Evolutionary conservation across 1,140 invertebrate species (phyloP), one percentile per base, ranked within the genome.

Genomic region (Drosophila albomicans): DNA sequence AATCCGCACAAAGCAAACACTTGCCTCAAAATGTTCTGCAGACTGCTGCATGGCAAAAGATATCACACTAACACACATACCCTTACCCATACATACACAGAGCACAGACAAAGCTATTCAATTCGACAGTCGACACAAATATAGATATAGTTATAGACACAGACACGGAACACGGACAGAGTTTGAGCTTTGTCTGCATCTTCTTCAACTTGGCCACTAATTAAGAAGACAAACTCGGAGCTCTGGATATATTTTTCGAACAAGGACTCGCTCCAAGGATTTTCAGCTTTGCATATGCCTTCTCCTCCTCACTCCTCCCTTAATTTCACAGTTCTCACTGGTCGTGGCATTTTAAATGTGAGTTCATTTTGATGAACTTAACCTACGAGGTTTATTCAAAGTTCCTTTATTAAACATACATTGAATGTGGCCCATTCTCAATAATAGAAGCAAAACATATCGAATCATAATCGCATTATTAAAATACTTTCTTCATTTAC

Each of bases 1-100:
- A 87, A 88, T 87, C 84, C 84, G 65, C 82, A 88, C 77, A 89
- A 87, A 84, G 84, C 81, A 87, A 87, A 87, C 81, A 75, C 58
- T 58, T 65, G 30, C 43, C 59, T 41, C 20, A 64, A 41, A 56
- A 41, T 41, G 32, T 56, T 56, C 28, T 20, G 32, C 56, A 61
- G 38, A 56, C 65, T 32, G n/a, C 30, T 62, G 49, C 61, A 56
- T 25, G 6, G 10, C 35, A 43, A 57, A 56, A 61, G 20, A 61
- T 48, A 35, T 16, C 10, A 10, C 65, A 51, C 43, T 41, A 28
- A 35, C 20, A 54, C 2, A 30, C 20, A 54, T 3, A 61, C 57
- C 7, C 20, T 20, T 20, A 20, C 20, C 3, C 20, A 4, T 3
- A 7, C 32, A 46, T 28, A 58, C 49, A 54, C 66, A 56, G 20